Evolutionary conservation across 2,113 vertebrate species (phyloP), one percentile per base, ranked within the genome.

Genomic region (Anolis sagrei): DNA sequence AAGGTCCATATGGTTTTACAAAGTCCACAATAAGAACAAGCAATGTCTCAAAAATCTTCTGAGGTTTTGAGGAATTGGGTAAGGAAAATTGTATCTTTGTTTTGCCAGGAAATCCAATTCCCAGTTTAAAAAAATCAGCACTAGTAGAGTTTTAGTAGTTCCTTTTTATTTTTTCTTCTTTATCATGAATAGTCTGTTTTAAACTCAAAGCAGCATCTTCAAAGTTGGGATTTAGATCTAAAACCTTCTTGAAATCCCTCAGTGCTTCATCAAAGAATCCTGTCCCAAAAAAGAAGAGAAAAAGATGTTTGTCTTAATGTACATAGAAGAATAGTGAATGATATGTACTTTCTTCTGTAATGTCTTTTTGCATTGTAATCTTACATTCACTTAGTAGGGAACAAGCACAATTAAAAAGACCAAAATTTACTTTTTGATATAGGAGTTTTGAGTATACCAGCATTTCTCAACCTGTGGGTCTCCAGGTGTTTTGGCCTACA

Each of bases 241-340:
- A 93, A 1, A 94, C 97, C 89, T 96, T 98, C 90, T 95, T 96
- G 95, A 99, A 99, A 95, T 99, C 98, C 68, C 93, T 94, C 83
- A 98, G 93, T 44, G 99, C 98, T 4, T 98, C 95, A 19, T 99
- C 96, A 86, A 97, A 99, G 93, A 97, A 97, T 69, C 98, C 99
- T 99, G 93, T 68, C 61, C 44, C 79, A 39, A 85, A 51, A 87
- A 61, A 25, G 7, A 49, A 6, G 0, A 3, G 84, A 1, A 49
- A 8, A 7, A 27, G 34, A 27, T 49, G 27, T 21, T 6, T 49
- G 32, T 89, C 29, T 61, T 5, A 74, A 39, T 74, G 39, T 61
- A n/a, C 27, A 75, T 14, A 44, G 29, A 32, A 29, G 48, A 19
- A 68, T 8, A 66, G 16, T 48, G 68, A 66, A n/a, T 16, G 54